Percentiles rank a stretch among this genome's conserved stretches.
Evolutionary conservation across 2,113 vertebrate genomes (phyloP).

Genomic region (Ailuropoda melanoleuca): DNA sequence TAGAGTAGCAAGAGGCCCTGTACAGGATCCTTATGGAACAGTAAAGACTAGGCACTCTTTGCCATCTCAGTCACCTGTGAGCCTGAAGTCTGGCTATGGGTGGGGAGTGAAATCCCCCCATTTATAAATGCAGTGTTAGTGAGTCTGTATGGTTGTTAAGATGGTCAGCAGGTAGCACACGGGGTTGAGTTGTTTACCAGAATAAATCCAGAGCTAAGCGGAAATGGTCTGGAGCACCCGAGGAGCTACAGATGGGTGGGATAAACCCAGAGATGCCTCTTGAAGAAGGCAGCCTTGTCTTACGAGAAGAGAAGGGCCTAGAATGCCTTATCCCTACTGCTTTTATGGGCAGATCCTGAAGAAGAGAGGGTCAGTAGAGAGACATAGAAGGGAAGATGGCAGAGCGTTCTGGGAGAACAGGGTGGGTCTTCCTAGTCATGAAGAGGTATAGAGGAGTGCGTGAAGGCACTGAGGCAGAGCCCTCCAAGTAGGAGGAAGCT

Average conservation of each 20-base stretch:
- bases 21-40: accelerated
- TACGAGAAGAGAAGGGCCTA: not conserved
- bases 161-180: not conserved
- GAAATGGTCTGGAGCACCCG: not conserved
- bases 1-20: not conserved
- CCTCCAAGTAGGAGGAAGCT: not conserved
- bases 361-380: not conserved
- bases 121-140: not conserved
- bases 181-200: not conserved
- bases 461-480: not conserved
- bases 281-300: not conserved
- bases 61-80: not conserved
- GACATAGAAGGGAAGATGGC: not conserved
- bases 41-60: too few relatives aligned
- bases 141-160: not conserved
- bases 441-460: accelerated
- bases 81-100: not conserved
- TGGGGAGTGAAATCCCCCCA: not conserved
- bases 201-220: not conserved
- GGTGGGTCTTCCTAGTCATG: too few relatives aligned
- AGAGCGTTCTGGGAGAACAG: not conserved
- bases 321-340: not conserved
- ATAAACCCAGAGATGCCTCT: not conserved
- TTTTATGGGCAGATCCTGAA: not conserved
- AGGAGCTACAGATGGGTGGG: not conserved